phyloP scores from a whole-genome alignment of 2,888 invertebrate genomes.

The Scelioninae gen. 2 region DNA sequence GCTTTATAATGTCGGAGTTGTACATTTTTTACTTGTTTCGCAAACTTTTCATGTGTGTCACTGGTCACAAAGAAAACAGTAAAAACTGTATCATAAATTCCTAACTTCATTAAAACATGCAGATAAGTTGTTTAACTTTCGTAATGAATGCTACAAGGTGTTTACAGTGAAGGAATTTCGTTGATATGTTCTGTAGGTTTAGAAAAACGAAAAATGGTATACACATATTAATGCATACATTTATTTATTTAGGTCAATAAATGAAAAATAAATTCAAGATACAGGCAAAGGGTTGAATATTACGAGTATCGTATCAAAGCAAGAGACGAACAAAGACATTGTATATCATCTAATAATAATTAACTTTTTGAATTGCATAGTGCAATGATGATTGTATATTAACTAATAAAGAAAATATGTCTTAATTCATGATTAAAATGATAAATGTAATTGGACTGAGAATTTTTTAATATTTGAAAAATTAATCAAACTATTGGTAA shows the following conservation, averaged over 20 bases:
- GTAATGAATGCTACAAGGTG: slow-evolving; percentile 42
- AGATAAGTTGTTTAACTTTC: slow-evolving; percentile 46
- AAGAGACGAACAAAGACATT: no score
- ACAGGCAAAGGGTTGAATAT: no score
- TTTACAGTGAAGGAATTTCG: slow-evolving; percentile 24
- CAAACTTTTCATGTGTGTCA: slow-evolving; percentile 20
- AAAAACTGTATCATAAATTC: slow-evolving; percentile 45
- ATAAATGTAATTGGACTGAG: no score
- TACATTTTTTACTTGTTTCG: slow-evolving; percentile 23
- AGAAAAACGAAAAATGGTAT: slow-evolving; percentile 28
- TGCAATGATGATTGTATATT: no score
- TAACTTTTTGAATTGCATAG: no score
- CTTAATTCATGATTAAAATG: no score
- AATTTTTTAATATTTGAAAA: no score
- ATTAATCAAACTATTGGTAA: no score
- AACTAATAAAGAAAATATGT: no score
- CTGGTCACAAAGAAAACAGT: slow-evolving; percentile 31
- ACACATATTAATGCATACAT: slow-evolving; percentile 24
- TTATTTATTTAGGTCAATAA: slow-evolving; percentile 17
- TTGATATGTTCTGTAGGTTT: slow-evolving; percentile 15
- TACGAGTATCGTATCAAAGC: no score
- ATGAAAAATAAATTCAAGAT: no score
- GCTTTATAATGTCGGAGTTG: background rate
- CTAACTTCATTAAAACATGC: slow-evolving; percentile 45
- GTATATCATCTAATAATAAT: no score